Evolutionary conservation across 2,113 vertebrate genomes (phyloP).

Genomic region (Indri indri): DNA sequence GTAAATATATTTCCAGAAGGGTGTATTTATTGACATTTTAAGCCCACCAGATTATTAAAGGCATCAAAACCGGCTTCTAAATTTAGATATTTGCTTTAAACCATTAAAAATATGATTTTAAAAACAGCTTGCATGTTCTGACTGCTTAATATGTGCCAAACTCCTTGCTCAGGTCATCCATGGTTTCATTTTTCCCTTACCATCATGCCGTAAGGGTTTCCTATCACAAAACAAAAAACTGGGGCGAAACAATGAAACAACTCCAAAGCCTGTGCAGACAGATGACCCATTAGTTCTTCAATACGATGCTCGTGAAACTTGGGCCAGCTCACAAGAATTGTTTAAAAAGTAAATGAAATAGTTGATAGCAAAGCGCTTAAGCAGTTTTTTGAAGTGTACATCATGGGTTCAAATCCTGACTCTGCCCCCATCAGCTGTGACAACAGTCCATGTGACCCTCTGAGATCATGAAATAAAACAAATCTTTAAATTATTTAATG

Average conservation of each 20-base stretch:
- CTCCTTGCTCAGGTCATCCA: not conserved
- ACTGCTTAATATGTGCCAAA: not conserved
- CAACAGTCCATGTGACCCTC: not conserved
- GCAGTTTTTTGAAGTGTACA: not conserved
- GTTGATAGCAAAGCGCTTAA: not conserved
- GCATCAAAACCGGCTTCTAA: not conserved
- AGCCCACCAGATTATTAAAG: conserved; percentile 11
- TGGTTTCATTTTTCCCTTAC: not conserved
- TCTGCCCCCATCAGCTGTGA: not conserved
- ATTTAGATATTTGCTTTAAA: conserved; percentile 32
- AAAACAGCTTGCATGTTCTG: not conserved
- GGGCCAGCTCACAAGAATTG: not conserved
- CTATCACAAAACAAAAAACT: not conserved
- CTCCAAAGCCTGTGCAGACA: not conserved
- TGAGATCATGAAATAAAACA: not conserved
- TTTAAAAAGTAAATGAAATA: not conserved
- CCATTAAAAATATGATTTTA: not conserved
- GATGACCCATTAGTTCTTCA: not conserved
- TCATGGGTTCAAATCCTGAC: not conserved
- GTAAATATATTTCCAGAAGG: conserved; percentile 45
- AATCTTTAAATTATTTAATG: not conserved
- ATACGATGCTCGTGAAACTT: fast-evolving
- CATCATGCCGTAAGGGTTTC: not conserved
- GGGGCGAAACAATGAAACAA: not conserved
- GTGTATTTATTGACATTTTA: not conserved